Evolutionary conservation across 2,113 vertebrate species (phyloP).

Genomic region (Equus przewalskii): DNA sequence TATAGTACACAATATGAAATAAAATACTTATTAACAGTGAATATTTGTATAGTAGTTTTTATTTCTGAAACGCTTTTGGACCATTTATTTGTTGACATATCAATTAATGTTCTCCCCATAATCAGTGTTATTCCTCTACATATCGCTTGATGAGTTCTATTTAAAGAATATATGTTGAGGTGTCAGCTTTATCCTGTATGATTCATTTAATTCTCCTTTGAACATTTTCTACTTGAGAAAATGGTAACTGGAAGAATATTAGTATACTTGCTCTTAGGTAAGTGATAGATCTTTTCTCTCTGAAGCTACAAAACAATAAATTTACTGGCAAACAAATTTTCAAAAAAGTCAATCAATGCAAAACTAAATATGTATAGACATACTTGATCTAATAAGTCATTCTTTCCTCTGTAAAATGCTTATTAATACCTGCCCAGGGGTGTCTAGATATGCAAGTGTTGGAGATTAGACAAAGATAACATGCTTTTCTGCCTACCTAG

Average conservation of each 20-base stretch:
- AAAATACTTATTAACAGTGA: not conserved
- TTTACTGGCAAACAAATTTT: not conserved
- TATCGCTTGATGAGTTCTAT: not conserved
- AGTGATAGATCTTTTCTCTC: not conserved
- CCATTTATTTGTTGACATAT: not conserved
- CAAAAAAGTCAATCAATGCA: not conserved
- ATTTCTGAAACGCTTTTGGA: not conserved
- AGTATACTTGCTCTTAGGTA: not conserved
- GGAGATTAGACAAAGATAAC: not conserved
- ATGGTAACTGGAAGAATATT: not conserved
- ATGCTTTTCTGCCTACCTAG: not conserved
- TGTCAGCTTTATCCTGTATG: not conserved
- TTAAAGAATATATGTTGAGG: not conserved
- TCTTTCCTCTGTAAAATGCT: not conserved
- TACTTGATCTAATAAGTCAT: not conserved
- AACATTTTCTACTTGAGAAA: not conserved
- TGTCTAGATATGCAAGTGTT: not conserved
- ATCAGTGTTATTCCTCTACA: not conserved
- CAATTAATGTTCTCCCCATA: not conserved
- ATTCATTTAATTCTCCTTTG: constrained; percentile 9
- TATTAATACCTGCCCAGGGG: not conserved
- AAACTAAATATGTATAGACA: constrained; percentile 22
- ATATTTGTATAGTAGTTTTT: not conserved
- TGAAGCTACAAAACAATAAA: not conserved
- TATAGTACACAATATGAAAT: not conserved